A percentile compares a stretch with the other conserved stretches of the same genome.
These are phyloP conservation scores for Stegastes partitus DNA, from an alignment of 2,113 vertebrate genomes.

Conservation along the genomic window DNA sequence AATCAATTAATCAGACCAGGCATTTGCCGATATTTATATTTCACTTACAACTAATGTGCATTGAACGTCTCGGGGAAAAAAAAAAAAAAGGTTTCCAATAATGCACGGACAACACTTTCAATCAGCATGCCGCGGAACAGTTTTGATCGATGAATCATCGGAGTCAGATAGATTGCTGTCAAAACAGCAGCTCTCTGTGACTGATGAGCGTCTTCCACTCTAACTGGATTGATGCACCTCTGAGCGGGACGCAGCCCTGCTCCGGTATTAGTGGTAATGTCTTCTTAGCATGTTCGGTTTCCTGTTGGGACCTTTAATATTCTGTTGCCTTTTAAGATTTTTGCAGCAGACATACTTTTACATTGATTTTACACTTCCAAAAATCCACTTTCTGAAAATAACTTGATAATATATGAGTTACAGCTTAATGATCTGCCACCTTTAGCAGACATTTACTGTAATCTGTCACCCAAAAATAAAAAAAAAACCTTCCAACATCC, in stretches of 20 bases:
- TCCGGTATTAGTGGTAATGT: conserved; percentile 12
- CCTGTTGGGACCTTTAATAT: neutral
- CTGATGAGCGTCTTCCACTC: conserved; percentile 42
- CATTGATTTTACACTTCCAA: neutral
- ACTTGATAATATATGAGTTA: too few species aligned
- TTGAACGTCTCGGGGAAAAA: conserved; percentile 70
- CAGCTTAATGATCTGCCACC: too few species aligned
- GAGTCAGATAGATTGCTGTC: conserved; percentile 65
- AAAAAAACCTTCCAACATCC: too few species aligned
- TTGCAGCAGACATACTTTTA: neutral
- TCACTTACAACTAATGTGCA: conserved; percentile 79
- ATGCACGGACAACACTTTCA: conserved; percentile 68
- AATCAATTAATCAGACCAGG: conserved; percentile 80
- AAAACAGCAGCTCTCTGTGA: conserved; percentile 59
- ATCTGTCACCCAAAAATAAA: too few species aligned
- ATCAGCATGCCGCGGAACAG: conserved; percentile 46
- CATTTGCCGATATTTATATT: conserved; percentile 79
- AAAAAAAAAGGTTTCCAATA: conserved; percentile 77
- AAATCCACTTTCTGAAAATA: neutral
- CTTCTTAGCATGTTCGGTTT: neutral
- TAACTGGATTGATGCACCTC: conserved; percentile 46
- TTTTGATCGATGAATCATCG: conserved; percentile 71
- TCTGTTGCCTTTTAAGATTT: neutral
- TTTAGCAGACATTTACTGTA: too few species aligned
- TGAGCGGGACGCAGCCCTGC: conserved; percentile 1